phyloP scores from a whole-genome alignment of 1,140 invertebrate genomes.

The Pseudomyrmex pallidus region DNA sequence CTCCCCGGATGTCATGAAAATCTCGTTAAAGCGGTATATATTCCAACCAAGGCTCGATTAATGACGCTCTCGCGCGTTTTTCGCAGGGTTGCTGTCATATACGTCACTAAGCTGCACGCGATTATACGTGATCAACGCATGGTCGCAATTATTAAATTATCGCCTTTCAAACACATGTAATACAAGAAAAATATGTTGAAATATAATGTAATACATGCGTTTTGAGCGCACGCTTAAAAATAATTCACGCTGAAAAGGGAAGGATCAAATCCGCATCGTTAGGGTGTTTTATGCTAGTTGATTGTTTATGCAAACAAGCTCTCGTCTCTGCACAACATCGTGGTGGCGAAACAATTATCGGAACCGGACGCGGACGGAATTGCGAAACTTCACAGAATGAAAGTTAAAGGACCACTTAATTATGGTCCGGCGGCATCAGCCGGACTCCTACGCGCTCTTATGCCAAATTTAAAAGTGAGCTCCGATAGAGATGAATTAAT shows the following conservation, averaged over 20 bases:
- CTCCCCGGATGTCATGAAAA: conserved; percentile 18
- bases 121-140: neutral
- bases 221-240: neutral
- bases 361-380: conserved; percentile 41
- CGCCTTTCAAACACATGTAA: neutral
- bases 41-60: conserved; percentile 4
- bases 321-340: neutral
- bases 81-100: too few relatives aligned
- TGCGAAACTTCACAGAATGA: conserved; percentile 47
- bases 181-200: conserved; percentile 6
- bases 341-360: conserved; percentile 34
- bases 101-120: neutral
- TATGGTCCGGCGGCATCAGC: conserved; percentile 13
- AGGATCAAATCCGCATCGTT: too few relatives aligned
- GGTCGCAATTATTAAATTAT: neutral
- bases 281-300: neutral
- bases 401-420: conserved; percentile 49
- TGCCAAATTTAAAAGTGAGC: conserved; percentile 50
- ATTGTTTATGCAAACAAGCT: neutral
- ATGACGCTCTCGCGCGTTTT: neutral
- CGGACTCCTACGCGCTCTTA: conserved; percentile 22
- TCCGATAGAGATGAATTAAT: conserved; percentile 53
- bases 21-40: neutral
- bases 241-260: neutral
- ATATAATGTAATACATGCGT: neutral